These are phyloP conservation scores for Catharus ustulatus DNA, from an alignment of 2,797 vertebrate species.

Conservation along the genomic window DNA sequence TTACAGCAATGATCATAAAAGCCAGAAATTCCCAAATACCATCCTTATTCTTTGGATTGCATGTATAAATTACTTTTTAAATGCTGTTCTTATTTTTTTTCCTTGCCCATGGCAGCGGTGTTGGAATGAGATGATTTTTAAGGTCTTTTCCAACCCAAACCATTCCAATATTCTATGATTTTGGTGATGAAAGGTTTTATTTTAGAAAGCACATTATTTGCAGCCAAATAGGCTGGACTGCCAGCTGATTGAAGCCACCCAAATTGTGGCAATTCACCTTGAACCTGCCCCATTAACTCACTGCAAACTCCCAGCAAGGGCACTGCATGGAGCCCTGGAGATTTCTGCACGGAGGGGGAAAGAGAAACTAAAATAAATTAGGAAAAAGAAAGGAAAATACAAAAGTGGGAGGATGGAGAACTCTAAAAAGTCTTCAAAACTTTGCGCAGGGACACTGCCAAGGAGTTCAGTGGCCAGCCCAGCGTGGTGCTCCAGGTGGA, in stretches of 20 bases:
- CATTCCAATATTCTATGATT: not conserved
- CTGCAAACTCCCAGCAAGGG: not conserved
- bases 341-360: fast-evolving
- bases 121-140: not conserved
- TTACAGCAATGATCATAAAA: not conserved
- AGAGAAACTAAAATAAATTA: not conserved
- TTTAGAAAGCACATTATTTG: not conserved
- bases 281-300: not conserved
- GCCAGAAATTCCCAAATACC: not conserved
- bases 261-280: not conserved
- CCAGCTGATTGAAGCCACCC: not conserved
- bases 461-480: not conserved
- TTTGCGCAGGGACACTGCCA: not conserved
- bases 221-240: not conserved
- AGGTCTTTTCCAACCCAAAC: not conserved
- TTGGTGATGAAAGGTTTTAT: not conserved
- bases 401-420: not conserved
- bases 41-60: not conserved
- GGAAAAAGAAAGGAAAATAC: fast-evolving
- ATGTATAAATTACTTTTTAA: not conserved
- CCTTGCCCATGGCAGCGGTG: not conserved
- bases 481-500: not conserved
- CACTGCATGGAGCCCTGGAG: fast-evolving
- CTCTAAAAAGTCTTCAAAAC: not conserved
- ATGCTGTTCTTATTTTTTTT: not conserved